Evolutionary conservation across 2,888 invertebrate genomes (phyloP).

Genomic region (Dinocampus coccinellae): DNA sequence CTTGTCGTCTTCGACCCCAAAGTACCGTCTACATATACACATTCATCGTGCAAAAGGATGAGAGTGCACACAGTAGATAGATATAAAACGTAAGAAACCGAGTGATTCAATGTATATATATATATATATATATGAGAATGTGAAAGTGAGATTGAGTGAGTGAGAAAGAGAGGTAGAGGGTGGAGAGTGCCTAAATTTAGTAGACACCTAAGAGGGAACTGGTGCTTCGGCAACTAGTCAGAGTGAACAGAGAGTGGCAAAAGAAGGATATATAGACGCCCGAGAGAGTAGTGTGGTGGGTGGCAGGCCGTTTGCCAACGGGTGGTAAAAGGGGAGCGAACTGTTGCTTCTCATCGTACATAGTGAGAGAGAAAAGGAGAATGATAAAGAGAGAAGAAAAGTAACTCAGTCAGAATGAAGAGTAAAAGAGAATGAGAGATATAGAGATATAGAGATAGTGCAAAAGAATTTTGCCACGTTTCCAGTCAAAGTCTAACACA

Average conservation of each 20-base stretch:
- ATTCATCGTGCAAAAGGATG: neutral
- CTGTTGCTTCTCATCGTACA: conserved; percentile 62
- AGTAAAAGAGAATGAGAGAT: conserved; percentile 36
- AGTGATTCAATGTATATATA: too few relatives aligned
- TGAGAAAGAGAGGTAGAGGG: too few relatives aligned
- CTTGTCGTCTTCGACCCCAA: neutral
- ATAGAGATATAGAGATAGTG: conserved; percentile 50
- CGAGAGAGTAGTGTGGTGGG: conserved; percentile 32
- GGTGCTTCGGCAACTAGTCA: conserved; percentile 35
- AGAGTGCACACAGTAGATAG: neutral
- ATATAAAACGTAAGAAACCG: neutral
- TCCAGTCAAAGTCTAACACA: conserved; percentile 49
- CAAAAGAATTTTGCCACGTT: conserved; percentile 59
- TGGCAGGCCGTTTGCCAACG: conserved; percentile 30
- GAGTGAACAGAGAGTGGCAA: conserved; percentile 36
- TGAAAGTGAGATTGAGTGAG: too few relatives aligned
- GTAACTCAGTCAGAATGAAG: conserved; percentile 55
- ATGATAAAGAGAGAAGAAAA: conserved; percentile 27
- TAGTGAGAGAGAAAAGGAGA: conserved; percentile 7
- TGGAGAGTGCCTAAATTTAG: conserved; percentile 45
- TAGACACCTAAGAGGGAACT: conserved; percentile 32
- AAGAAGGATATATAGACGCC: conserved; percentile 26
- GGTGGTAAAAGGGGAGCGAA: conserved; percentile 55
- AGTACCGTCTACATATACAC: neutral
- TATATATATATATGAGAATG: too few relatives aligned